Base-by-base conservation (phyloP, 2,888 invertebrate species). In the Ophion slaviceki region DNA sequence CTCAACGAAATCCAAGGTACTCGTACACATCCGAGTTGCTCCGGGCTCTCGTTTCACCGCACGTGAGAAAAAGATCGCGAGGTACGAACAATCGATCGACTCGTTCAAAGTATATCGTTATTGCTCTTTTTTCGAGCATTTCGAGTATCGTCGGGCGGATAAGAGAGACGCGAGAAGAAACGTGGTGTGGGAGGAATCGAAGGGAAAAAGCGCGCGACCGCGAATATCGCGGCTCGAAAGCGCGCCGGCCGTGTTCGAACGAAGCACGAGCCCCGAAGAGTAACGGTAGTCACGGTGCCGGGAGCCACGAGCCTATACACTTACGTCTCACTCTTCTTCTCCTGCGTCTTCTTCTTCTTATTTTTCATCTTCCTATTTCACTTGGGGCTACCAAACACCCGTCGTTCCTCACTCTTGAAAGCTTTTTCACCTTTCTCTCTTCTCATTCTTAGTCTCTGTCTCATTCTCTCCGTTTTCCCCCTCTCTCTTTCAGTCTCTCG, bases 181-280 rank as follows among this genome's bases (percentile, higher is more conserved):
- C 20, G 36, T 40, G 32, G 76, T 40, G 20, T 14, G 80, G 36
- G 71, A 77, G 45, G 24, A 11, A 72, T 14, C 36, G 57, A 47
- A 62, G 28, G 67, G 67, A 74, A 68, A 89, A 89, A 87, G 90
- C 90, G 89, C 88, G 88, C 86, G 86, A 87, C 86, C 89, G 88
- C 88, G 89, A 89, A 88, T 89, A 81, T 78, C 74, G 77, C 82
- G 84, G 74, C 80, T 85, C 74, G 84, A 86, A 86, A 85, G 90
- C 90, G 90, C 90, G 88, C 90, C 90, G 91, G 89, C 90, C 89
- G 91, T 91, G 47, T 91, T 91, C 91, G 91, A 91, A 91, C 90
- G 91, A 92, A 92, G 91, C 92, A 91, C 90, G 89, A 91, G 92
- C 90, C 92, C 91, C 90, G 91, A 92, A 92, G 92, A 92, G 91